Percentiles rank a stretch among this genome's conserved stretches.
Evolutionary conservation across 2,113 vertebrate genomes (phyloP).

Genomic region (Scomber japonicus): DNA sequence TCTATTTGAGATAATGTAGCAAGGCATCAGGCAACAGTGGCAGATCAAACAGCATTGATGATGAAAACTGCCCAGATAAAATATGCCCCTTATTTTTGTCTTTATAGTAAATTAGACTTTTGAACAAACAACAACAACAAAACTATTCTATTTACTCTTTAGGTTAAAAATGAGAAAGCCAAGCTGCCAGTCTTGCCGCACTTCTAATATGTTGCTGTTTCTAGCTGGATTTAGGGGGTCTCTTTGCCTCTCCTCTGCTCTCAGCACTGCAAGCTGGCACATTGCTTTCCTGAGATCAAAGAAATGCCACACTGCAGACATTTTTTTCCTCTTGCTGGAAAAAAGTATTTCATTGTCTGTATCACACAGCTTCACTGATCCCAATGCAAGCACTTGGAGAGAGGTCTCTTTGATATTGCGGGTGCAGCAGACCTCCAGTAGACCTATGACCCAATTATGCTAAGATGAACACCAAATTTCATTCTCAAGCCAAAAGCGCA

Average conservation of each 20-base stretch:
- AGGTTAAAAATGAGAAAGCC: too few species aligned
- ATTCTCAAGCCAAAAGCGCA: slow-evolving; percentile 4
- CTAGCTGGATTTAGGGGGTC: slow-evolving; percentile 10
- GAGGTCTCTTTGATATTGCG: slow-evolving; percentile 28
- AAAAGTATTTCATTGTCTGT: slow-evolving; percentile 50
- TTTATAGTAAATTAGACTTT: too few species aligned
- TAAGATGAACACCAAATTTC: slow-evolving; percentile 11
- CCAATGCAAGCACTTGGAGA: slow-evolving; percentile 21
- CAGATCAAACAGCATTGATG: neutral
- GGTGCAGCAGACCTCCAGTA: slow-evolving; percentile 17
- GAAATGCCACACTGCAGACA: slow-evolving; percentile 49
- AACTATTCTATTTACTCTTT: neutral
- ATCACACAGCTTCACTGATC: slow-evolving; percentile 51
- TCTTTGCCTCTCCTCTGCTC: slow-evolving; percentile 38
- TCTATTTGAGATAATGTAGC: neutral
- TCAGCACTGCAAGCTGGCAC: slow-evolving; percentile 47
- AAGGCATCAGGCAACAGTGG: neutral
- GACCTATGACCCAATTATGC: slow-evolving; percentile 16
- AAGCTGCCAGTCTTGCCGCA: neutral
- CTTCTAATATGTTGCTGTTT: slow-evolving; percentile 18
- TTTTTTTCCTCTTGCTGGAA: slow-evolving; percentile 33
- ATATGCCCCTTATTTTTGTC: too few species aligned
- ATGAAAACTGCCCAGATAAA: neutral
- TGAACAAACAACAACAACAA: too few species aligned
- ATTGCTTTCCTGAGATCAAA: slow-evolving; percentile 67